Evolutionary conservation across 2,113 vertebrate genomes (phyloP), one percentile per base, ranked within the genome.

Genomic region (Sinocyclocheilus rhinocerous): DNA sequence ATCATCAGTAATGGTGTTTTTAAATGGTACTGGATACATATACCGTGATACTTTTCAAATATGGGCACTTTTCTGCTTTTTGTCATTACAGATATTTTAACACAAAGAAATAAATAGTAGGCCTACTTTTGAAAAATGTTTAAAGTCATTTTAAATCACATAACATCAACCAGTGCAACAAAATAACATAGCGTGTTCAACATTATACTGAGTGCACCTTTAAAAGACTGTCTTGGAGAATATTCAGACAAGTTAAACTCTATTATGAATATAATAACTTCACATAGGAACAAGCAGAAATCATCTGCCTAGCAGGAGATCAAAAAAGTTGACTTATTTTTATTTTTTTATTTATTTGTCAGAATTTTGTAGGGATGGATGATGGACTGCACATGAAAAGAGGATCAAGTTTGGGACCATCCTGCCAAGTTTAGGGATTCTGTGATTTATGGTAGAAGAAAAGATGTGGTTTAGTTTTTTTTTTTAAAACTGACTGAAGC

Each of bases 1-100:
- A 63, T 81, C 39, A 81, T 45, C 59, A 20, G 39, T 65, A 67
- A 81, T 67, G 59, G 2, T 67, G 39, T 16, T 42, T 80, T 65
- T 65, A 81, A 81, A 26, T 65, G 22, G 8, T 18, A 65, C 29
- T 48, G 15, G 8, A 48, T 29, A 80, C 20, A 39, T 5, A 33
- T n/a, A 57, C 45, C 11, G 10, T 39, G 33, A 33, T 69, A 4
- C 16, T 39, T 20, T n/a, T 39, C 22, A 39, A 48, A 12, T 78
- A 59, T 6, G 29, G 29, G 20, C 18, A 78, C 26, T 13, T 57
- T 57, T 52, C 29, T n/a, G 52, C 33, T 22, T 36, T 79, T 33
- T 72, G 18, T 22, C 18, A 72, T 22, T 72, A 72, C 11, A 72
- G 0, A 72, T 9, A 70, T 36, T 72, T 72, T 42, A 72, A 72